Percentiles rank a stretch among this genome's conserved stretches.
These are phyloP conservation scores for Cydia fagiglandana DNA, from an alignment of 1,140 invertebrate species.

Conservation along the genomic window DNA sequence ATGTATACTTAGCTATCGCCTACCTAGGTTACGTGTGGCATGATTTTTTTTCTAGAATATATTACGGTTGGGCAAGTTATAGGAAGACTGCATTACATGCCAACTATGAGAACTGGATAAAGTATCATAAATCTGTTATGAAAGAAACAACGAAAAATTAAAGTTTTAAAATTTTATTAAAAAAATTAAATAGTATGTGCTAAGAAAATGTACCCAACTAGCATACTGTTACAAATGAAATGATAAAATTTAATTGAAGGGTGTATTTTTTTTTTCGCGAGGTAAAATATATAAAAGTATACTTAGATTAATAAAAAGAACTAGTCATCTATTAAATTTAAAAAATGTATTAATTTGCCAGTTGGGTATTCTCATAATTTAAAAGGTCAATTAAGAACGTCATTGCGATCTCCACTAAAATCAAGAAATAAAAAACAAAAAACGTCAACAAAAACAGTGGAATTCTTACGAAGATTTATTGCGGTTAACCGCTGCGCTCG, in stretches of 20 bases:
- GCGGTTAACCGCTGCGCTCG: not conserved
- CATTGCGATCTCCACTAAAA: not conserved
- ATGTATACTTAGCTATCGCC: too few species aligned
- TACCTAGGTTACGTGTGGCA: too few species aligned
- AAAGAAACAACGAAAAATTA: not conserved
- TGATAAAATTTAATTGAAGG: not conserved
- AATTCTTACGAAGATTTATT: conserved; percentile 1
- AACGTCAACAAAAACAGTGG: conserved; percentile 1
- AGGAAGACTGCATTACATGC: too few species aligned
- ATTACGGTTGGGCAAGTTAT: too few species aligned
- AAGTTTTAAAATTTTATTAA: not conserved
- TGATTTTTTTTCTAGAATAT: too few species aligned
- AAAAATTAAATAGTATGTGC: not conserved
- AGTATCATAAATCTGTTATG: not conserved
- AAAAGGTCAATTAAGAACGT: not conserved
- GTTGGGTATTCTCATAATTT: conserved; percentile 1
- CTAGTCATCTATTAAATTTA: not conserved
- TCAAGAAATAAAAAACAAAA: not conserved
- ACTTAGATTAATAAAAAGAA: not conserved
- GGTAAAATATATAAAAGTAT: not conserved
- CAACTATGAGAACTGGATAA: too few species aligned
- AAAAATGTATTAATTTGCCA: not conserved
- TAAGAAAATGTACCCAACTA: not conserved
- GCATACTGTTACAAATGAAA: not conserved
- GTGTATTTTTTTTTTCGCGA: not conserved